phyloP scores from a whole-genome alignment of 2,888 invertebrate genomes.

The Archips crataeganus region DNA sequence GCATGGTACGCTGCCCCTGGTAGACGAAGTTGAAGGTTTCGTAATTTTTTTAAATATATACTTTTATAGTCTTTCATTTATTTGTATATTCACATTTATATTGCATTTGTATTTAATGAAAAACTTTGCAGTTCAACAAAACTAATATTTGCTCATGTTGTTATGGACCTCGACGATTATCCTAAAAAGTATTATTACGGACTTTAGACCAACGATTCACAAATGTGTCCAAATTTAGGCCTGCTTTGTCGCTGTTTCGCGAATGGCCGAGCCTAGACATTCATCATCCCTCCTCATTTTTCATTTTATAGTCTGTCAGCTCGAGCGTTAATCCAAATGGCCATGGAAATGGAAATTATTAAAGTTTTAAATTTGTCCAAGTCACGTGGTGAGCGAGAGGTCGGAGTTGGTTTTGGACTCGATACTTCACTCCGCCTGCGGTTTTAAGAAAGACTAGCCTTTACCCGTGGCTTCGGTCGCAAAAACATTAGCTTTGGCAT shows the following conservation, averaged over 20 bases:
- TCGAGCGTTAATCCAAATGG: slow-evolving; percentile 4
- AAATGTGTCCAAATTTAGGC: background rate
- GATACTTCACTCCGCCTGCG: too few species aligned
- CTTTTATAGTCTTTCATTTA: too few species aligned
- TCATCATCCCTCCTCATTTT: slow-evolving; percentile 28
- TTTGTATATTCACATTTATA: too few species aligned
- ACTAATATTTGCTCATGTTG: too few species aligned
- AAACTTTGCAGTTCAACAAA: too few species aligned
- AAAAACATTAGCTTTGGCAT: too few species aligned
- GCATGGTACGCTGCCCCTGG: too few species aligned
- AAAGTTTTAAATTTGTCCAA: slow-evolving; percentile 51
- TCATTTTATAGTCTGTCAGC: slow-evolving; percentile 23
- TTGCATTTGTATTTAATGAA: too few species aligned
- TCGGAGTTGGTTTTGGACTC: slow-evolving; percentile 31
- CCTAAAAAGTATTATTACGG: background rate
- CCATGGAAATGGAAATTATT: slow-evolving; percentile 28
- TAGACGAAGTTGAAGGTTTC: too few species aligned
- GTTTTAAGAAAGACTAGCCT: too few species aligned
- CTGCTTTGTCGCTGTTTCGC: slow-evolving; percentile 3
- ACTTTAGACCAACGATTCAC: background rate
- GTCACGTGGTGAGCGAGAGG: slow-evolving; percentile 48
- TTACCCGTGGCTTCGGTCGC: too few species aligned
- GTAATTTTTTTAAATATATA: too few species aligned
- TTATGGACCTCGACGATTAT: background rate
- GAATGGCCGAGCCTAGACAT: slow-evolving; percentile 12